Evolutionary conservation across 35 echinoderm and acorn worm genomes (phyloP).

Genomic region (Diadema setosum): DNA sequence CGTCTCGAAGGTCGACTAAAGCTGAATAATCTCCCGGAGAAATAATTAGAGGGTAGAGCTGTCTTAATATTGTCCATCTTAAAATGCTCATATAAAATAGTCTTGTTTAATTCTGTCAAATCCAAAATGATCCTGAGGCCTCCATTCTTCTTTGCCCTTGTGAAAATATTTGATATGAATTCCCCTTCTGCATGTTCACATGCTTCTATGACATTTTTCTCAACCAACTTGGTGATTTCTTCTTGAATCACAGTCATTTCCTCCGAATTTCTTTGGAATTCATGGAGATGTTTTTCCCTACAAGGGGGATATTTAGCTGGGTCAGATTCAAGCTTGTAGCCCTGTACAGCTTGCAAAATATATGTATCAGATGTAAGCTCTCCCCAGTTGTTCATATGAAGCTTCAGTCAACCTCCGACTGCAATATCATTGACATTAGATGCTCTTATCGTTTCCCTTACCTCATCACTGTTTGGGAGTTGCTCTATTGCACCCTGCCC

Average conservation of each 20-base stretch:
- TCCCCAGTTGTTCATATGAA: not conserved
- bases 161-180: slow-evolving; percentile 44
- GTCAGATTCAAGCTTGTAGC: slow-evolving; percentile 24
- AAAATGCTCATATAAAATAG: not conserved
- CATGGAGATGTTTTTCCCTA: not conserved
- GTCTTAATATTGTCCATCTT: not conserved
- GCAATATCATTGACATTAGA: not conserved
- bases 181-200: not conserved
- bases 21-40: not conserved
- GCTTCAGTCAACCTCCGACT: not conserved
- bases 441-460: not conserved
- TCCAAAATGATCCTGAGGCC: not conserved
- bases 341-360: too few relatives aligned
- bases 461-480: too few relatives aligned
- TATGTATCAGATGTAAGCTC: too few relatives aligned
- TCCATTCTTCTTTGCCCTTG: not conserved
- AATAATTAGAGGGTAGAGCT: not conserved
- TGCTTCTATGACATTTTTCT: not conserved
- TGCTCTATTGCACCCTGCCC: too few relatives aligned
- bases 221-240: not conserved
- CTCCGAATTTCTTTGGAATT: not conserved
- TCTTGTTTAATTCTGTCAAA: too few relatives aligned
- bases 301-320: not conserved
- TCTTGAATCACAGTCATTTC: not conserved
- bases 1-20: slow-evolving; percentile 28